These are phyloP conservation scores for Montipora sp. DNA, from an alignment of 64 coral and sea anemone genomes.

Conservation along the genomic window DNA sequence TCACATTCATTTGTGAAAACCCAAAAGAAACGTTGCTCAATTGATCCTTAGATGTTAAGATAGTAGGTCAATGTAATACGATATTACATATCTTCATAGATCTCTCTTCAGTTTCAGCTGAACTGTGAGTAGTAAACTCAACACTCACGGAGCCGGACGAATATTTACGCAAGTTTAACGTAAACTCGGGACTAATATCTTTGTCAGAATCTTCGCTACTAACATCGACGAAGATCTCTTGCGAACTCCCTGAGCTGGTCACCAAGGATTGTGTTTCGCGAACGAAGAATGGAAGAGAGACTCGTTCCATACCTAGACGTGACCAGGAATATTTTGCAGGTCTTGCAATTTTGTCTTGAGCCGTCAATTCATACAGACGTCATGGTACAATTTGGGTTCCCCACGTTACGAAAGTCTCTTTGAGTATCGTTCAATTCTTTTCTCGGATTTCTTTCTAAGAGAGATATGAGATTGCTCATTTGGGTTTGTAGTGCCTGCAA, in stretches of 20 bases:
- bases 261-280: neutral
- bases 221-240: neutral
- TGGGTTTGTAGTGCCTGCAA: slow-evolving; percentile 56
- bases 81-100: neutral
- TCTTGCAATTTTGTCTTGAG: neutral
- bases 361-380: neutral
- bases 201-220: neutral
- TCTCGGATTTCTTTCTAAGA: neutral
- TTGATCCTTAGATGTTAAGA: too few relatives aligned
- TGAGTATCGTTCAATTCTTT: neutral
- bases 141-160: neutral
- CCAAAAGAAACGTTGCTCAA: too few relatives aligned
- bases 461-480: slow-evolving; percentile 35
- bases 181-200: neutral
- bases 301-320: neutral
- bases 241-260: neutral
- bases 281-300: neutral
- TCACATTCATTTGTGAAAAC: too few relatives aligned
- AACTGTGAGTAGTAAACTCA: neutral
- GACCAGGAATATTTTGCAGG: neutral
- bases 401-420: neutral
- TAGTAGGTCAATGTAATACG: neutral
- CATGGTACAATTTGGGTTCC: neutral
- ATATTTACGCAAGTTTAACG: neutral
- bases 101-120: neutral